Evolutionary conservation across 2,113 vertebrate species (phyloP), one percentile per base, ranked within the genome.

Genomic region (Elephantulus edwardii): DNA sequence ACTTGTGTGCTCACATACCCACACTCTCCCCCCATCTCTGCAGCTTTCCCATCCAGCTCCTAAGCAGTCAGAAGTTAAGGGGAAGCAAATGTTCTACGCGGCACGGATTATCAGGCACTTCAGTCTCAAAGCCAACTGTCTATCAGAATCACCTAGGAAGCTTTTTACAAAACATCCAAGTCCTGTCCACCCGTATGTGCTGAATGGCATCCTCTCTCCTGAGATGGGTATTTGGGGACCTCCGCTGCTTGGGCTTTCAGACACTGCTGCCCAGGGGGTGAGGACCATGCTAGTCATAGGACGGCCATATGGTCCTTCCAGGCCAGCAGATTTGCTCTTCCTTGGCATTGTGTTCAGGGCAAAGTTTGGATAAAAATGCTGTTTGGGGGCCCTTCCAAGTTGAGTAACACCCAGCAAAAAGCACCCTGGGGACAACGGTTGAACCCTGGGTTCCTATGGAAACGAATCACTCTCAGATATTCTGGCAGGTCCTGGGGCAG

Each of bases 301-400:
- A 84, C 17, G 79, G 82, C 42, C 60, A 42, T 46, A 79, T 54
- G 90, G 93, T 89, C 46, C 48, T 48, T 83, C 83, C 54, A 90
- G 62, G 70, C 75, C 0, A 40, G 85, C 71, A 30, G 2, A 76
- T 85, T 82, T 68, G 71, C 42, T 64, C 54, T 81, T 24, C 68
- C 71, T 93, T 60, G 28, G 70, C 80, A 44, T 28, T 5, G 48
- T 35, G 44, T 33, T n/a, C 24, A 42, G 46, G 83, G 26, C 5
- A 19, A 88, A 95, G 76, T 76, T 50, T 76, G 66, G 40, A 71
- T 38, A 44, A 88, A 72, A 16, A 40, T 20, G 46, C 3, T 8
- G 1, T 70, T 56, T 42, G 11, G 11, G 28, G 58, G 74, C 28
- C 26, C 52, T 87, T 86, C 20, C 19, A 3, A 58, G 38, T 58